Percentiles rank a stretch among this genome's conserved stretches.
These are phyloP conservation scores for Apotomis turbidana DNA, from an alignment of 2,888 invertebrate genomes.

Conservation along the genomic window DNA sequence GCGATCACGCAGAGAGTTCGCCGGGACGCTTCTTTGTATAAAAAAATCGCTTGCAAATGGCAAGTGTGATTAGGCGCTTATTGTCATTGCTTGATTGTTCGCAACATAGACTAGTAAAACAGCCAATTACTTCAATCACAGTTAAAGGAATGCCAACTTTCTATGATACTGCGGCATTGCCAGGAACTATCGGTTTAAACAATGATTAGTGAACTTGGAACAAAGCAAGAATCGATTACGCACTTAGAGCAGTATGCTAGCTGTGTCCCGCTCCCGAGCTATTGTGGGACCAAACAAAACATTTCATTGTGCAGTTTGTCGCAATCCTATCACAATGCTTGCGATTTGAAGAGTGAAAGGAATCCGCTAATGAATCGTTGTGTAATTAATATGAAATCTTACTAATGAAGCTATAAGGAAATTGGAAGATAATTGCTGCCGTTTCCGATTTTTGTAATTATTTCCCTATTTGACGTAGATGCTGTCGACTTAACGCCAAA, in stretches of 20 bases:
- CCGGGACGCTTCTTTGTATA: too few species aligned
- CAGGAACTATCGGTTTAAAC: slow-evolving; percentile 16
- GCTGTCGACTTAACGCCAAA: neutral
- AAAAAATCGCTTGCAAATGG: too few species aligned
- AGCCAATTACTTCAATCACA: neutral
- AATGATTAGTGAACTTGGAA: slow-evolving; percentile 6
- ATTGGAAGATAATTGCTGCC: slow-evolving; percentile 50
- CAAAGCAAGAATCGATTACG: slow-evolving; percentile 21
- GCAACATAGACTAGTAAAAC: too few species aligned
- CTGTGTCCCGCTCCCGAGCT: slow-evolving; percentile 5
- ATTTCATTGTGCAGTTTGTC: slow-evolving; percentile 58
- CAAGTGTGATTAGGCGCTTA: too few species aligned
- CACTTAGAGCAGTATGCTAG: slow-evolving; percentile 11
- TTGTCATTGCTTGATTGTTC: neutral
- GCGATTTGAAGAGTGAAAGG: slow-evolving; percentile 64
- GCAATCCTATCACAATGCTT: slow-evolving; percentile 54
- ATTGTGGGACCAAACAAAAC: slow-evolving; percentile 49
- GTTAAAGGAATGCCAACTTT: slow-evolving; percentile 7
- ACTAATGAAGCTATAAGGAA: slow-evolving; percentile 65
- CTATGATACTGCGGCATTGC: slow-evolving; percentile 8
- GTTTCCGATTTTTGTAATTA: slow-evolving; percentile 20
- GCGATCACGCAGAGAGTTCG: too few species aligned
- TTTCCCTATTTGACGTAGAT: slow-evolving; percentile 2
- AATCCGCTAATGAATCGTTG: slow-evolving; percentile 62
- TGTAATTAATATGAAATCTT: slow-evolving; percentile 71